These are phyloP conservation scores for Morpho achilles DNA, from an alignment of 2,888 invertebrate species.

Conservation along the genomic window DNA sequence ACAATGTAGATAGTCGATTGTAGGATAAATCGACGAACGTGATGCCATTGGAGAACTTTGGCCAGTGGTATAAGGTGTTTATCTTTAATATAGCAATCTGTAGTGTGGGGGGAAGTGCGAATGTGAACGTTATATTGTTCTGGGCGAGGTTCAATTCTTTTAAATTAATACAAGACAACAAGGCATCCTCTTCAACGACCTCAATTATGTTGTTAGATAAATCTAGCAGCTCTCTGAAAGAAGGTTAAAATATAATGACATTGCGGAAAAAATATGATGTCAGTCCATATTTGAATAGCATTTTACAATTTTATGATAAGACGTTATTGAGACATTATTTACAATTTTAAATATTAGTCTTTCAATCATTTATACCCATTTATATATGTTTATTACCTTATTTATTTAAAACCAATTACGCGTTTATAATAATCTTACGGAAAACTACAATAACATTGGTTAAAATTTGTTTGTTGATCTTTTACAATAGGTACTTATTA, in stretches of 20 bases:
- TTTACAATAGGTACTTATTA: too few relatives aligned
- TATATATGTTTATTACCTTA: too few relatives aligned
- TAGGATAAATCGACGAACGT: conserved; percentile 67
- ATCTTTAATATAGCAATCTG: conserved; percentile 61
- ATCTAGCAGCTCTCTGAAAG: conserved; percentile 63
- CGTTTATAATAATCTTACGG: too few relatives aligned
- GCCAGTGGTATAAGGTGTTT: conserved; percentile 68
- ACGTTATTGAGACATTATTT: too few relatives aligned
- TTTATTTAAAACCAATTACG: too few relatives aligned
- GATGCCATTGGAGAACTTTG: conserved; percentile 59
- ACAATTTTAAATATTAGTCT: too few relatives aligned
- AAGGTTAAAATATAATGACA: conserved; percentile 16
- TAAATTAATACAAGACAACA: conserved; percentile 53
- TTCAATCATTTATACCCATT: too few relatives aligned
- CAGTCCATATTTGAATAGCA: conserved; percentile 5
- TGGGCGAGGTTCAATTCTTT: conserved; percentile 67
- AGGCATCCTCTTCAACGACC: conserved; percentile 61
- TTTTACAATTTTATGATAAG: too few relatives aligned
- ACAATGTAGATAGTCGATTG: conserved; percentile 56
- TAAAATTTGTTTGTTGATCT: too few relatives aligned
- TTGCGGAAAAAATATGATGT: conserved; percentile 10
- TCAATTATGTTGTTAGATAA: conserved; percentile 69
- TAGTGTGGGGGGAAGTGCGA: conserved; percentile 56
- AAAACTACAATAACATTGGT: too few relatives aligned
- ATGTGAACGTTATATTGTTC: conserved; percentile 66